A percentile compares a stretch with the other conserved stretches of the same genome.
These are phyloP conservation scores for Chinchilla lanigera DNA, from an alignment of 2,113 vertebrate species.

Conservation along the genomic window DNA sequence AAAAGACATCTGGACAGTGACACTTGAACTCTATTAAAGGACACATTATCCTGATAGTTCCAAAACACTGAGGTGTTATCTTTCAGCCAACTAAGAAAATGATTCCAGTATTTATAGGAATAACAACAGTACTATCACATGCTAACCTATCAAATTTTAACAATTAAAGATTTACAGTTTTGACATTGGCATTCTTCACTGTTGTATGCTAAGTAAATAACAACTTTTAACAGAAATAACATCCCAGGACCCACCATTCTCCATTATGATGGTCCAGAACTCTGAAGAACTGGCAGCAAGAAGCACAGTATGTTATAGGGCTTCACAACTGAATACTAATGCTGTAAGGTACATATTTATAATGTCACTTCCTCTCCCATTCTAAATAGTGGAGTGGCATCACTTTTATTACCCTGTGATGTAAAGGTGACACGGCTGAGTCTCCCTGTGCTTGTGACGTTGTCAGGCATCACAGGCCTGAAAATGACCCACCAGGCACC, in stretches of 20 bases:
- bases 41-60: background rate
- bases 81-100: background rate
- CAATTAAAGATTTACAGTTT: background rate
- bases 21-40: background rate
- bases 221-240: conserved; percentile 35
- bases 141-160: background rate
- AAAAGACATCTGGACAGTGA: background rate
- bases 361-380: background rate
- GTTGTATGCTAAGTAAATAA: background rate
- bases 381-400: background rate
- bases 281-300: background rate
- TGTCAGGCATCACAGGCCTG: background rate
- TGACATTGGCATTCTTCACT: background rate
- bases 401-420: background rate
- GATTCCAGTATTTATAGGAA: background rate
- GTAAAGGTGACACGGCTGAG: background rate
- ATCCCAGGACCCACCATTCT: background rate
- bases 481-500: background rate
- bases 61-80: background rate
- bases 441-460: no score
- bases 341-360: background rate
- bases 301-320: background rate
- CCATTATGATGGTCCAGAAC: background rate
- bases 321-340: background rate
- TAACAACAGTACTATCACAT: background rate